Conservation (phyloP, 1,140 invertebrate species). For the Octopus bimaculoides region DNA sequence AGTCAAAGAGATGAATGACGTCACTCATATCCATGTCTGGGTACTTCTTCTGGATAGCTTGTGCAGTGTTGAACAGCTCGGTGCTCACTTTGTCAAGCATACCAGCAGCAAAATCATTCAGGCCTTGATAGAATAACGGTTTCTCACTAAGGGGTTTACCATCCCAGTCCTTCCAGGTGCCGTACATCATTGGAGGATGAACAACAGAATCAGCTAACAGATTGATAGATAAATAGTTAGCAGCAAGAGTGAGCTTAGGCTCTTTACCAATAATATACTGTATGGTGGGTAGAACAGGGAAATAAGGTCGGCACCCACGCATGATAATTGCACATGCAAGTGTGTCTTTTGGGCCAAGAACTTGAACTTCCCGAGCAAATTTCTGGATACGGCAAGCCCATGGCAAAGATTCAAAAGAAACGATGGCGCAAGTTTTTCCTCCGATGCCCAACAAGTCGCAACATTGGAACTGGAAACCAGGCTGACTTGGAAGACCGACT, state of each 20-base stretch:
- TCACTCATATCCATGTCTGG: constrained; percentile 28
- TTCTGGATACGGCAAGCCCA: constrained; percentile 38
- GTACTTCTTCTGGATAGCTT: constrained; percentile 23
- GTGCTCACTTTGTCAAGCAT: constrained; percentile 31
- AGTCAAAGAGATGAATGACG: constrained; percentile 37
- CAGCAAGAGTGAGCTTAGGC: constrained; percentile 23
- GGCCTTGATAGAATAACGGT: constrained; percentile 42
- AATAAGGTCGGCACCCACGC: constrained; percentile 21
- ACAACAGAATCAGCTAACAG: constrained; percentile 34
- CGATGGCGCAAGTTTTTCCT: constrained; percentile 20
- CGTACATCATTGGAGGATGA: constrained; percentile 39
- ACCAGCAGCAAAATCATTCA: constrained; percentile 29
- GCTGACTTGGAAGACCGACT: constrained; percentile 38
- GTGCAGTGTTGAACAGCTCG: constrained; percentile 30
- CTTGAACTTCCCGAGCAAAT: constrained; percentile 32
- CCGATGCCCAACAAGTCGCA: constrained; percentile 28
- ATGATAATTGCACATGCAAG: constrained; percentile 26
- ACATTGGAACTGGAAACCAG: constrained; percentile 44
- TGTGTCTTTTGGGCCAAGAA: constrained; percentile 33
- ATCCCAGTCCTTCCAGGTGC: constrained; percentile 31
- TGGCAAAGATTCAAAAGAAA: constrained; percentile 35
- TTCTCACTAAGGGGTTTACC: constrained; percentile 26
- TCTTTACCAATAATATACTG: constrained; percentile 32
- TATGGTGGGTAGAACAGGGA: constrained; percentile 21
- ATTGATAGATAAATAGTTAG: constrained; percentile 35